Conservation (phyloP, 1,140 invertebrate genomes). For the Drosophila gunungcola region DNA sequence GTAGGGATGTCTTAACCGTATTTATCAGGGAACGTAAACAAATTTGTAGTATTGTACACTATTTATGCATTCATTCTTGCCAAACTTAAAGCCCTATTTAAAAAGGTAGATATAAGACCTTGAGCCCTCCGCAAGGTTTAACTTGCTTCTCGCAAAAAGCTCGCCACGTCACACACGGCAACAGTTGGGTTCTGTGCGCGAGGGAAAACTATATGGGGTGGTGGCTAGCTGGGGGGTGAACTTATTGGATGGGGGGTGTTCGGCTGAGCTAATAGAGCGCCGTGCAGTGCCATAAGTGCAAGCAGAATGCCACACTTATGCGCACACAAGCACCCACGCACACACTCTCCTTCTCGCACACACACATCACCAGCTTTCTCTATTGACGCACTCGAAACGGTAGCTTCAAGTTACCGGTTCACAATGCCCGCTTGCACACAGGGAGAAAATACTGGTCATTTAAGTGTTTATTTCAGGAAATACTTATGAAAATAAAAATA, state of each 20-base stretch:
- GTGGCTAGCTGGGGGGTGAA: not conserved
- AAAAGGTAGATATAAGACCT: not conserved
- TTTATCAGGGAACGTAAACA: too few relatives aligned
- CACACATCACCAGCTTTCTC: constrained; percentile 59
- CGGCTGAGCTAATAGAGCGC: constrained; percentile 9
- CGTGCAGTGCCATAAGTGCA: constrained; percentile 63
- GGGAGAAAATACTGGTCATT: not conserved
- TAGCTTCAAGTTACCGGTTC: constrained; percentile 37
- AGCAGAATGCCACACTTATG: constrained; percentile 55
- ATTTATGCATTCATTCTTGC: too few relatives aligned
- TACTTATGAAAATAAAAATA: too few relatives aligned
- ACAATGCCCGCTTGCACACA: constrained; percentile 18
- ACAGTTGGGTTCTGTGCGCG: constrained; percentile 54
- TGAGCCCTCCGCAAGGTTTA: not conserved
- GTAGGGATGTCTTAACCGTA: too few relatives aligned
- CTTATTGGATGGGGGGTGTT: constrained; percentile 9
- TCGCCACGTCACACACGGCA: constrained; percentile 54
- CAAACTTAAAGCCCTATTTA: too few relatives aligned
- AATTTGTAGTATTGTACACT: too few relatives aligned
- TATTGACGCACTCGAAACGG: constrained; percentile 65
- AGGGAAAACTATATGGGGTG: not conserved
- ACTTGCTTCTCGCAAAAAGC: constrained; percentile 11
- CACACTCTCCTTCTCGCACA: constrained; percentile 1
- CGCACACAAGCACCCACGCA: constrained; percentile 28
- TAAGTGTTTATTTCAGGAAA: not conserved